phyloP scores from a whole-genome alignment of 2,113 vertebrate genomes.

The Caloenas nicobarica region DNA sequence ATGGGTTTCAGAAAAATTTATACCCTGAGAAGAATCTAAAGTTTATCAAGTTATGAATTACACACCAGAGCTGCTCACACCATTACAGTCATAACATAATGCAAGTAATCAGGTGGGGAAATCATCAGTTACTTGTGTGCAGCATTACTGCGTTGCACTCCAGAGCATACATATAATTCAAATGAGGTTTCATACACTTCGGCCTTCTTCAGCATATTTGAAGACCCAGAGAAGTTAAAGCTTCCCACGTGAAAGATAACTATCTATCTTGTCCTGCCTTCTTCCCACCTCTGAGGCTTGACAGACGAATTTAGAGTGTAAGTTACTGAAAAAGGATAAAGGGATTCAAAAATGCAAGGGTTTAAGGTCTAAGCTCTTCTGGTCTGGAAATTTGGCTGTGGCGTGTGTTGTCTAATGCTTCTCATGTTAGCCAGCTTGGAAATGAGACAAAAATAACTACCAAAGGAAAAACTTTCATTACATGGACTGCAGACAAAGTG shows the following conservation, averaged over 20 bases:
- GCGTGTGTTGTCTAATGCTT: neutral
- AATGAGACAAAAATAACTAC: neutral
- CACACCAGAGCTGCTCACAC: neutral
- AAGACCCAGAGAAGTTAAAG: neutral
- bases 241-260: neutral
- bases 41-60: conserved; percentile 2
- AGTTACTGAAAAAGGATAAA: neutral
- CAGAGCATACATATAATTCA: neutral
- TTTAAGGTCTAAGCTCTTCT: neutral
- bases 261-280: neutral
- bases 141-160: neutral
- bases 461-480: neutral
- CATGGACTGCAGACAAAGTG: neutral
- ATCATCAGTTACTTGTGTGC: neutral
- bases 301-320: neutral
- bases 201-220: neutral
- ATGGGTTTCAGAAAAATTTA: neutral
- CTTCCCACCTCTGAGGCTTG: neutral
- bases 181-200: neutral
- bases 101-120: neutral
- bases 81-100: neutral
- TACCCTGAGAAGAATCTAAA: neutral
- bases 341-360: neutral
- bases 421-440: neutral
- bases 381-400: neutral